These are phyloP conservation scores for Ecdyonurus torrentis DNA, from an alignment of 2,888 invertebrate species.

Conservation along the genomic window DNA sequence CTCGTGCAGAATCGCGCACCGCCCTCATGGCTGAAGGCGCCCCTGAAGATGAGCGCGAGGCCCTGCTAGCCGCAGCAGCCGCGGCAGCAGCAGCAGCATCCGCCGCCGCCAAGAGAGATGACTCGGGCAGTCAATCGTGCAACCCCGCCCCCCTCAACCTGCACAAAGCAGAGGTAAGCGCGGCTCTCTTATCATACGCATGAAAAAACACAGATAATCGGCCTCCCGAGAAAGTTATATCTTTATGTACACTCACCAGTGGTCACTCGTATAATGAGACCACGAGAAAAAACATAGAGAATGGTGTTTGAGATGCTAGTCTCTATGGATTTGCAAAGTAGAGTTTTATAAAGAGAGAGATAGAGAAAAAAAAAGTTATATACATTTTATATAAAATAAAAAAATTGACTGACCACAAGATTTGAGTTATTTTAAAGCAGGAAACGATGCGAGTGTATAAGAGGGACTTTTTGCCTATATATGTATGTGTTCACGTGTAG, in stretches of 20 bases:
- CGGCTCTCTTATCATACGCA: not conserved
- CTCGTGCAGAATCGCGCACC: constrained; percentile 24
- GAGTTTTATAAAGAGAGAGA: not conserved
- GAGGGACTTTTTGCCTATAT: not conserved
- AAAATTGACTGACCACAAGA: not conserved
- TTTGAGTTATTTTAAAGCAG: not conserved
- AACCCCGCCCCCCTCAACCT: not conserved
- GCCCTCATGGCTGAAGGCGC: constrained; percentile 70
- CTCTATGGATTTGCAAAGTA: not conserved
- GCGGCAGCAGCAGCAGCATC: constrained; percentile 34
- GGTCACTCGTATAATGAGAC: not conserved
- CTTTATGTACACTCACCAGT: not conserved
- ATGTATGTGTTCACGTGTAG: not conserved
- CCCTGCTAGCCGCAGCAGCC: constrained; percentile 28
- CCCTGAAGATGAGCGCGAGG: constrained; percentile 38
- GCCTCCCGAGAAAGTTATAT: not conserved
- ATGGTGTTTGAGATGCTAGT: not conserved
- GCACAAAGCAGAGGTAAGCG: not conserved
- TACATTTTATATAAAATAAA: too few species aligned
- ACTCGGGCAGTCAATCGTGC: constrained; percentile 16
- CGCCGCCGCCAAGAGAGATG: constrained; percentile 27
- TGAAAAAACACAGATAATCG: constrained; percentile 3
- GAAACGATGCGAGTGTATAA: not conserved
- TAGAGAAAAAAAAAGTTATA: not conserved
- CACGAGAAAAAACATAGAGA: not conserved